A percentile compares a stretch with the other conserved stretches of the same genome.
These are phyloP conservation scores for Cyprinodon variegatus DNA, from an alignment of 2,113 vertebrate genomes.

Conservation along the genomic window DNA sequence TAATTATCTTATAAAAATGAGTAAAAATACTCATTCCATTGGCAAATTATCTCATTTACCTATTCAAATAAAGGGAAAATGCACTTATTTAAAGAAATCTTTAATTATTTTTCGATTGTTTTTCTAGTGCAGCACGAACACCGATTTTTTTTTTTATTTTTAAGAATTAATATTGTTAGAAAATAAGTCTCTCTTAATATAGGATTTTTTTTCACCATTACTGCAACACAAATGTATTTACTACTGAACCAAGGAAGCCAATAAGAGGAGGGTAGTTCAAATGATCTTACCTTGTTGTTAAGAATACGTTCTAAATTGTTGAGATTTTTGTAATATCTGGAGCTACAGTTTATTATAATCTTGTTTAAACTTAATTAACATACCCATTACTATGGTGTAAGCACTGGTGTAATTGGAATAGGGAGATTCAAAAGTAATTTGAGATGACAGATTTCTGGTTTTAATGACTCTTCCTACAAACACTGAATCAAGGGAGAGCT, in stretches of 20 bases:
- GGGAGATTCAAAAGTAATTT: slow-evolving; percentile 21
- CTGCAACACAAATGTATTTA: too few relatives aligned
- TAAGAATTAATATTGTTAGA: too few relatives aligned
- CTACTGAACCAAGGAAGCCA: not conserved
- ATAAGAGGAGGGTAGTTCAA: not conserved
- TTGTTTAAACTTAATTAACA: slow-evolving; percentile 8
- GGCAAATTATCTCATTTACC: too few relatives aligned
- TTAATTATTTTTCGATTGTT: too few relatives aligned
- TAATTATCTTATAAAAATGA: too few relatives aligned
- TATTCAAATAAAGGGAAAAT: too few relatives aligned
- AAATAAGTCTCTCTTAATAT: too few relatives aligned
- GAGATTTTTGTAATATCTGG: not conserved
- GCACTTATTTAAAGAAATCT: too few relatives aligned
- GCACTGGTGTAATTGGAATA: slow-evolving; percentile 1
- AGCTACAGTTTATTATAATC: not conserved
- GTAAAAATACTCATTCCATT: too few relatives aligned
- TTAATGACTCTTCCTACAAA: slow-evolving; percentile 18
- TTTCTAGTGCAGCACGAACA: too few relatives aligned
- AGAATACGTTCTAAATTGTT: not conserved
- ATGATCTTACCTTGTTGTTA: not conserved
- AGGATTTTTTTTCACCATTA: not conserved
- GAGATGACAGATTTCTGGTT: slow-evolving; percentile 13
- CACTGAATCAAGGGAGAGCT: slow-evolving; percentile 11
- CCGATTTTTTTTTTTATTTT: too few relatives aligned
- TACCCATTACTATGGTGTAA: slow-evolving; percentile 6